Evolutionary conservation across 2,888 invertebrate species (phyloP).

Genomic region (Tipula vernalis): DNA sequence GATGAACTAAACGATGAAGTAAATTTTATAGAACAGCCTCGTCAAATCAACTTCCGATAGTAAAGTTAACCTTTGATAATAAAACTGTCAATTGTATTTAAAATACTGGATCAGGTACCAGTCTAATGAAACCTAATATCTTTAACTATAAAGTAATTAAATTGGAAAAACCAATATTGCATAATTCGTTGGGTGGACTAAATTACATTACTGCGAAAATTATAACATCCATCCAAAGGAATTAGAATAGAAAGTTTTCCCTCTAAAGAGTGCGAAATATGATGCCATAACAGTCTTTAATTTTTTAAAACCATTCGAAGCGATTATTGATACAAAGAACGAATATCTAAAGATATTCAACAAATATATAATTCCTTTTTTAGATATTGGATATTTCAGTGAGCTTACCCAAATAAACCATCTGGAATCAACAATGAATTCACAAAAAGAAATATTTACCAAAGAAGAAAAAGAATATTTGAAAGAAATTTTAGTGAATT

Average conservation of each 20-base stretch:
- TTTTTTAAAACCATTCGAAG: too few species aligned
- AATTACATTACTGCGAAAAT: constrained; percentile 11
- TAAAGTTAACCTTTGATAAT: constrained; percentile 10
- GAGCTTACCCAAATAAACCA: neutral
- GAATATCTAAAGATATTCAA: constrained; percentile 11
- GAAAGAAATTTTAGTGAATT: too few species aligned
- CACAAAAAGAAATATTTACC: neutral
- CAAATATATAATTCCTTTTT: constrained; percentile 4
- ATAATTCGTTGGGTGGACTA: constrained; percentile 11
- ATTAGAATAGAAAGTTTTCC: too few species aligned
- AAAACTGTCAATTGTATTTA: constrained; percentile 9
- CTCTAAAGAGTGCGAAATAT: too few species aligned
- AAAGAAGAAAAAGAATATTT: neutral
- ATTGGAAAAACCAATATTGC: neutral
- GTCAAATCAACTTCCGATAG: constrained; percentile 4
- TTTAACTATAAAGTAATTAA: too few species aligned
- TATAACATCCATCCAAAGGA: constrained; percentile 11
- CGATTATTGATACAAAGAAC: too few species aligned
- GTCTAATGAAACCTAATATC: too few species aligned
- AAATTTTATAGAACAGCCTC: constrained; percentile 11
- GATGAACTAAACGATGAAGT: neutral
- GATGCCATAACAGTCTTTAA: constrained; percentile 10
- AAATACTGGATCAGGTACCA: constrained; percentile 13
- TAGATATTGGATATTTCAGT: neutral
- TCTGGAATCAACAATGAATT: neutral